A percentile compares a stretch with the other conserved stretches of the same genome.
phyloP scores from a whole-genome alignment of 2,797 vertebrate species.

The Scyliorhinus canicula region DNA sequence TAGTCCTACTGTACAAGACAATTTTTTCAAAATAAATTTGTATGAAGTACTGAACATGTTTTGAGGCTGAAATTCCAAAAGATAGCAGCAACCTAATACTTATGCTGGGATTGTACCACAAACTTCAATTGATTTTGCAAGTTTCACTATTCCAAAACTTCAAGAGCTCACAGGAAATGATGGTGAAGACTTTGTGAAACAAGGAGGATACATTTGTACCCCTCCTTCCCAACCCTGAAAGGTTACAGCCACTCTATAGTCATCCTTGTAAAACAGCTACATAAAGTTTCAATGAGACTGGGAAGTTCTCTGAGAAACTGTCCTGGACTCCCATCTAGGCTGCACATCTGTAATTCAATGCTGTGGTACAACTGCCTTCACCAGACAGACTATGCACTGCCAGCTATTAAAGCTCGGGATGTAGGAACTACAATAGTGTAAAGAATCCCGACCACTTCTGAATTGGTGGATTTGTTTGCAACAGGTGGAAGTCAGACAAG shows the following conservation, averaged over 20 bases:
- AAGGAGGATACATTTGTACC: neutral
- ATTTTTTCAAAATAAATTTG: neutral
- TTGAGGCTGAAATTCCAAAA: neutral
- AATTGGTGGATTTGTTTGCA: neutral
- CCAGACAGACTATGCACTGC: neutral
- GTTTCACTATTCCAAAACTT: neutral
- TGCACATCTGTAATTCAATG: neutral
- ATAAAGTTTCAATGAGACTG: neutral
- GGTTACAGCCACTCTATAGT: neutral
- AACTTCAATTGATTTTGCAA: neutral
- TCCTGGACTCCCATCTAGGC: neutral
- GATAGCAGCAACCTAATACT: neutral
- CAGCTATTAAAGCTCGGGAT: neutral
- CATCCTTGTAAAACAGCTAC: neutral
- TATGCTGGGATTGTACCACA: neutral
- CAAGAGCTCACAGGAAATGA: neutral
- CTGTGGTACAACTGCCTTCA: neutral
- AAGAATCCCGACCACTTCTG: neutral
- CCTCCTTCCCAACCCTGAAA: neutral
- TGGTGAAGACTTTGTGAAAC: neutral
- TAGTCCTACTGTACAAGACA: neutral
- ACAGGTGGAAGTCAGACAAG: neutral
- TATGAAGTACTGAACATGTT: neutral
- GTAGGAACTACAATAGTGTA: neutral
- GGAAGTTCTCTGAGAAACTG: neutral